Evolutionary conservation across 2,113 vertebrate genomes (phyloP), one percentile per base, ranked within the genome.

Genomic region (Rhinichthys klamathensis): DNA sequence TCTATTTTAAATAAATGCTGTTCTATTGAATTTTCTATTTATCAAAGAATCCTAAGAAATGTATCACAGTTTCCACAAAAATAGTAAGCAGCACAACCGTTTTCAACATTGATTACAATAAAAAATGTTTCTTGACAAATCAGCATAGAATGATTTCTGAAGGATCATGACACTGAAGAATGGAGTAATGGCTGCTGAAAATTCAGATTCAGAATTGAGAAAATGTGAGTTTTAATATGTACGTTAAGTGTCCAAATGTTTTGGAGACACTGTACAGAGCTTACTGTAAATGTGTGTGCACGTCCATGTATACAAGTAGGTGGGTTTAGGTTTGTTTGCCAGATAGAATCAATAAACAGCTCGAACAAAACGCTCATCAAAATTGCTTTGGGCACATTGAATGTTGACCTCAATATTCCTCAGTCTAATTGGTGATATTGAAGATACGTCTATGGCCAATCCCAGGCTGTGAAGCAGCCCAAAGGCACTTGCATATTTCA

Each of bases 401-500:
- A 46, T 46, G 63, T 38, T 80, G 75, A 75, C 56, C 32, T 85
- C 32, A 63, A 23, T 38, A 65, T 38, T 27, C 73, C 49, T 54
- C 67, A 67, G 13, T 63, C 38, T 38, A 54, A 41, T 23, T 15
- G 5, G n/a, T 58, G 80, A 72, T 80, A 79, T 35, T 60, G 44
- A n/a, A 67, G 58, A 83, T 63, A 44, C 25, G 56, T 41, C 32
- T 16, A 30, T 51, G 27, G 21, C 76, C 77, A 80, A 84, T 70
- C 77, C 9, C 46, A 67, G 84, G 58, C 84, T 81, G 61, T 72
- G 77, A 84, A 88, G n/a, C 27, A 83, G 60, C 91, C 91, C 89
- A 77, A 8, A 21, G 87, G 90, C 87, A 93, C 94, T 94, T 94
- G 90, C 93, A 93, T 94, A 92, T 91, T 86, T 93, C 90, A 91